These are phyloP conservation scores for Gonatopus flavifemur DNA, from an alignment of 1,140 invertebrate species.

Conservation along the genomic window DNA sequence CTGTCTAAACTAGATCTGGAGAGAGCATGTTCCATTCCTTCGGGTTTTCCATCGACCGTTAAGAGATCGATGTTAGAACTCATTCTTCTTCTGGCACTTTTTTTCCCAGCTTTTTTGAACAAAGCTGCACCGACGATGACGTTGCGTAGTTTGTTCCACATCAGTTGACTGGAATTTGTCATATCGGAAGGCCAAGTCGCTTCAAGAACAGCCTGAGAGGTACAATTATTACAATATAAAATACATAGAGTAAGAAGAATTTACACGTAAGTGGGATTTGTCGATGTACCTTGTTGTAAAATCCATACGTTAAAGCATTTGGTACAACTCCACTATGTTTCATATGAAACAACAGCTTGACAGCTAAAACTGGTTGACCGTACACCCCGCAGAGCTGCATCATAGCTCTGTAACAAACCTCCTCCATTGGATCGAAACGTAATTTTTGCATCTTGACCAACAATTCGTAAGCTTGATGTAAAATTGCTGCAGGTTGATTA, in stretches of 20 bases:
- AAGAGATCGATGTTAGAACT: slow-evolving; percentile 45
- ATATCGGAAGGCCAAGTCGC: slow-evolving; percentile 91
- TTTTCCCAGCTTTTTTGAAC: slow-evolving; percentile 73
- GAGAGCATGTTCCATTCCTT: slow-evolving; percentile 48
- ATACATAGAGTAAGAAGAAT: slow-evolving; percentile 1
- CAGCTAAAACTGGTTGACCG: slow-evolving; percentile 89
- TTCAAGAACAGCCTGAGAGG: slow-evolving; percentile 77
- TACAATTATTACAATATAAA: slow-evolving; percentile 2
- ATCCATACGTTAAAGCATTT: slow-evolving; percentile 97
- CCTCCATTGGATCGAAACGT: slow-evolving; percentile 80
- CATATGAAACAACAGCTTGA: slow-evolving; percentile 94
- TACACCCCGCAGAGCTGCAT: slow-evolving; percentile 98
- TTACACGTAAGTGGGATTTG: no score
- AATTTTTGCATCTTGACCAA: slow-evolving; percentile 80
- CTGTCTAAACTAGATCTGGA: slow-evolving; percentile 56
- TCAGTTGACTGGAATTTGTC: slow-evolving; percentile 76
- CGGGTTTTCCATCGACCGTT: slow-evolving; percentile 38
- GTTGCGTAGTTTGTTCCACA: slow-evolving; percentile 94
- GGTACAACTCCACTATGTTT: slow-evolving; percentile 91
- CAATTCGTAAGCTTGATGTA: slow-evolving; percentile 85
- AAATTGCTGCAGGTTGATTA: slow-evolving; percentile 71
- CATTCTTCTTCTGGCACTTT: slow-evolving; percentile 57
- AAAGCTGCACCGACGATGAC: slow-evolving; percentile 89
- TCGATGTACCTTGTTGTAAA: slow-evolving; percentile 53
- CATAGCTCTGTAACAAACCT: slow-evolving; percentile 97